Evolutionary conservation across 2,797 vertebrate genomes (phyloP).

Genomic region (Poecilia picta): DNA sequence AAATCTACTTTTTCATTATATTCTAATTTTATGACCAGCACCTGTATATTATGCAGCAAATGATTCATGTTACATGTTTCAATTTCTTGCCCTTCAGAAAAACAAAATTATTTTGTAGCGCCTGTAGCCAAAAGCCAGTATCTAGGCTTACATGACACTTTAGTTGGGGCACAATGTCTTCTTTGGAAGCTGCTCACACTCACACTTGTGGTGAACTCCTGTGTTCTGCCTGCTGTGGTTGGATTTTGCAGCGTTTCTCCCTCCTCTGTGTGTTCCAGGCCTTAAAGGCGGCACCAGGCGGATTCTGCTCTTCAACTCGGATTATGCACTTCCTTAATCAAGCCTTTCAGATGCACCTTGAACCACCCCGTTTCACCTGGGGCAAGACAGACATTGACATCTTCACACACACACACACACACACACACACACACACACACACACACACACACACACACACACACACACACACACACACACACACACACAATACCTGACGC

Average conservation of each 20-base stretch:
- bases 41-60: no score
- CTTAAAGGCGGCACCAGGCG: neutral
- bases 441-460: neutral
- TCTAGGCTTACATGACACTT: neutral
- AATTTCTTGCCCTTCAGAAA: neutral
- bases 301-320: neutral
- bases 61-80: neutral
- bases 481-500: neutral
- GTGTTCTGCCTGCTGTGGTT: neutral
- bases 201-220: neutral
- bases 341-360: neutral
- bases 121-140: neutral
- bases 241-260: neutral
- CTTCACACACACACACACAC: neutral
- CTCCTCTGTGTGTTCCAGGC: neutral
- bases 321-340: neutral
- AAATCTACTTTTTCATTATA: no score
- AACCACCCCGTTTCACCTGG: neutral
- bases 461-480: neutral
- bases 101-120: neutral
- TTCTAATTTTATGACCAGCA: no score
- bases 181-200: neutral
- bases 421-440: neutral
- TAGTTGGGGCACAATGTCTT: neutral
- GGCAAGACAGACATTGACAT: neutral